A percentile compares a stretch with the other conserved stretches of the same genome.
These are phyloP conservation scores for Siderastrea radians DNA, from an alignment of 92 coral and sea anemone species.

Conservation along the genomic window DNA sequence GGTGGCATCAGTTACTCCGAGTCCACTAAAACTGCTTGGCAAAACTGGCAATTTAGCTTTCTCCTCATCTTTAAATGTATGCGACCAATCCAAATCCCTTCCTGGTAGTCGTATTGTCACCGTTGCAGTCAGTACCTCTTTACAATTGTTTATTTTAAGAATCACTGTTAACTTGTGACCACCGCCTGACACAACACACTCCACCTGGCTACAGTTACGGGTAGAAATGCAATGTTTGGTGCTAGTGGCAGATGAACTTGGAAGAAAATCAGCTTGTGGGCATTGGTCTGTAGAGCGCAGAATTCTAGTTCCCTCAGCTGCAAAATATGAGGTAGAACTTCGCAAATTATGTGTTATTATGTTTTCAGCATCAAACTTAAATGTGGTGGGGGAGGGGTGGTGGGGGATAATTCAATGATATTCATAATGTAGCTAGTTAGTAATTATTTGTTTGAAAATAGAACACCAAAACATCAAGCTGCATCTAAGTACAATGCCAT, in stretches of 20 bases:
- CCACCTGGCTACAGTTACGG: slow-evolving; percentile 16
- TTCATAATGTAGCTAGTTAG: too few relatives aligned
- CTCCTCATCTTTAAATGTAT: slow-evolving; percentile 23
- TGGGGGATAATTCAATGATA: too few relatives aligned
- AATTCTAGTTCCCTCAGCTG: not conserved
- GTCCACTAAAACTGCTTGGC: not conserved
- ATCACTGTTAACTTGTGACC: not conserved
- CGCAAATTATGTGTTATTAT: too few relatives aligned
- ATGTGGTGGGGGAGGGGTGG: too few relatives aligned
- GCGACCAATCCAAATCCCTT: slow-evolving; percentile 1
- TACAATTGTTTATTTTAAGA: not conserved
- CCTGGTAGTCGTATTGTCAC: not conserved
- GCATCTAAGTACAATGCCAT: too few relatives aligned
- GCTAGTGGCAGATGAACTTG: not conserved
- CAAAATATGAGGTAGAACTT: not conserved
- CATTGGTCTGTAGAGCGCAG: not conserved
- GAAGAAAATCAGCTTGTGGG: not conserved
- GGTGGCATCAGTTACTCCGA: not conserved
- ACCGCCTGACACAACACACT: not conserved
- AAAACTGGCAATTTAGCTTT: not conserved
- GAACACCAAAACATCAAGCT: too few relatives aligned
- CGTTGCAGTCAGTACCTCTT: not conserved
- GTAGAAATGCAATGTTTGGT: slow-evolving; percentile 4
- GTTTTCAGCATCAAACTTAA: too few relatives aligned
- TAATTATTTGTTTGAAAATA: too few relatives aligned